Evolutionary conservation across 2,797 vertebrate genomes (phyloP).

Genomic region (Poecile montanus): DNA sequence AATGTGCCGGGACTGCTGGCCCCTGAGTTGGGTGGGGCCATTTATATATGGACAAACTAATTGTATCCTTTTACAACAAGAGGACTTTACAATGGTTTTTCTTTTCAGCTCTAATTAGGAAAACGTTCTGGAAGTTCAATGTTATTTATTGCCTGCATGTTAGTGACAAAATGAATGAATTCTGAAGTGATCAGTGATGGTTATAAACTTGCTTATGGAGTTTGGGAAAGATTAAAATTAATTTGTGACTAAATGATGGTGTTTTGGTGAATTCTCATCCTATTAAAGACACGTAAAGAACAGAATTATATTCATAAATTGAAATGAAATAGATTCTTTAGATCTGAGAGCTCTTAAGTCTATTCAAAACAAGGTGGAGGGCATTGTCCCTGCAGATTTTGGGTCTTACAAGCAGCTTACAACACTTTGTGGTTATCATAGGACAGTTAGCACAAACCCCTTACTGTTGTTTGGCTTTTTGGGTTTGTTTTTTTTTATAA

Average conservation of each 20-base stretch:
- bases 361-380: neutral
- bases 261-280: neutral
- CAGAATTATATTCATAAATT: neutral
- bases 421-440: neutral
- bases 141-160: neutral
- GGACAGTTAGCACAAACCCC: neutral
- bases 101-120: neutral
- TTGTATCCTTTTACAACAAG: neutral
- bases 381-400: neutral
- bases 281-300: neutral
- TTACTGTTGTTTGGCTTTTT: neutral
- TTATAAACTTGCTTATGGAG: neutral
- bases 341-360: neutral
- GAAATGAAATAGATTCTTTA: neutral
- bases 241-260: neutral
- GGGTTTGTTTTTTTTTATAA: too few species aligned
- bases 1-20: neutral
- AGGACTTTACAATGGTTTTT: neutral
- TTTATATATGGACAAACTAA: neutral
- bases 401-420: neutral
- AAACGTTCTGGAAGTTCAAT: neutral
- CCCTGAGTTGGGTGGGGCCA: neutral
- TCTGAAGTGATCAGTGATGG: neutral
- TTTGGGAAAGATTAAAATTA: neutral
- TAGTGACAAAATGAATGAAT: neutral